A percentile compares a stretch with the other conserved stretches of the same genome.
Evolutionary conservation across 2,888 invertebrate species (phyloP).

Genomic region (Notodonta dromedarius): DNA sequence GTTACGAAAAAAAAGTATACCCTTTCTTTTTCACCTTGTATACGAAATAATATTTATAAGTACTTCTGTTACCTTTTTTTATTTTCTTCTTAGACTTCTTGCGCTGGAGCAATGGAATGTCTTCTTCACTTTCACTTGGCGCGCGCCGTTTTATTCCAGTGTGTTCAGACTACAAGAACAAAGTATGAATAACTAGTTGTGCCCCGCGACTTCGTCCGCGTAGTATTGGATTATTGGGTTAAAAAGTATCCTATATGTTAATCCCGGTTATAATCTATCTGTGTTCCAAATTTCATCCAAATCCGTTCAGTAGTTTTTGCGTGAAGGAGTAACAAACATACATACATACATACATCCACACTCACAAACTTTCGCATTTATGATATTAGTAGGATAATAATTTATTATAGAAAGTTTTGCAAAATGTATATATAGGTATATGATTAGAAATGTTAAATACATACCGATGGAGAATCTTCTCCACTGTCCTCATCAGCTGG

Average conservation of each 20-base stretch:
- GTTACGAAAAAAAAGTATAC: too few relatives aligned
- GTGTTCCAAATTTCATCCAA: too few relatives aligned
- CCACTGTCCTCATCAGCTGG: conserved; percentile 85
- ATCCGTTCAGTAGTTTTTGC: too few relatives aligned
- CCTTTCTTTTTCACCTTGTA: too few relatives aligned
- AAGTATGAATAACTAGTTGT: conserved; percentile 9
- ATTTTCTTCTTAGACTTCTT: conserved; percentile 88
- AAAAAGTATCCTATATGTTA: too few relatives aligned
- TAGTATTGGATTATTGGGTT: too few relatives aligned
- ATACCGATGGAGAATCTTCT: conserved; percentile 91
- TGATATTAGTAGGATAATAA: too few relatives aligned
- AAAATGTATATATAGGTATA: not conserved
- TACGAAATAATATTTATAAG: not conserved
- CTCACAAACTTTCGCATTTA: too few relatives aligned
- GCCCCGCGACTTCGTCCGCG: too few relatives aligned
- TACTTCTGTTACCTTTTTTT: conserved; percentile 74
- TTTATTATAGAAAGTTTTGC: not conserved
- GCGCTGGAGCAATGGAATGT: conserved; percentile 87
- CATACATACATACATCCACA: too few relatives aligned
- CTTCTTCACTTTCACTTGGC: conserved; percentile 87
- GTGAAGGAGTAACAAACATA: too few relatives aligned
- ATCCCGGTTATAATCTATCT: too few relatives aligned
- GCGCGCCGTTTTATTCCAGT: conserved; percentile 61
- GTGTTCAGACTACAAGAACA: conserved; percentile 51
- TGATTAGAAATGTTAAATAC: conserved; percentile 21